phyloP scores from a whole-genome alignment of 2,797 vertebrate genomes.

The Platyrinchus mystaceus region DNA sequence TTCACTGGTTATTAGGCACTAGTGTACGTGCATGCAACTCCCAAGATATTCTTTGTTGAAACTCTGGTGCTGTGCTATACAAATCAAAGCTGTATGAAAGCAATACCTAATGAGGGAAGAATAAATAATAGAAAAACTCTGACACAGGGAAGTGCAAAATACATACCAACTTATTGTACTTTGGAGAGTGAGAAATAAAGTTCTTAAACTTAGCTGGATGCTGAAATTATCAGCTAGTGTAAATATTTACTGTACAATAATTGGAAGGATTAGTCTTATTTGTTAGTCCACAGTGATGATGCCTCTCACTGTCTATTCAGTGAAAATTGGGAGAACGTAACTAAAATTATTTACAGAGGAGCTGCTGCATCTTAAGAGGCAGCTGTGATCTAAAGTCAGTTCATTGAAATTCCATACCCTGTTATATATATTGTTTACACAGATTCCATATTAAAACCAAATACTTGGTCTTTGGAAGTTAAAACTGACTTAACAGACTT shows the following conservation, averaged over 20 bases:
- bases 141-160: not conserved
- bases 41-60: conserved; percentile 27
- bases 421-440: not conserved
- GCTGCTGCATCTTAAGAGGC: not conserved
- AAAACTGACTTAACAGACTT: not conserved
- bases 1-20: not conserved
- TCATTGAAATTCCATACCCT: not conserved
- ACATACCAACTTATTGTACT: not conserved
- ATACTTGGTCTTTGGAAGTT: not conserved
- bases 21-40: conserved; percentile 11
- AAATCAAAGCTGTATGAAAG: conserved; percentile 16
- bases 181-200: conserved; percentile 3
- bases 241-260: conserved; percentile 24
- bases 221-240: not conserved
- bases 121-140: not conserved
- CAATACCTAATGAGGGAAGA: conserved; percentile 34
- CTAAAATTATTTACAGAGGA: not conserved
- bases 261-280: conserved; percentile 3
- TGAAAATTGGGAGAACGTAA: not conserved
- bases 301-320: not conserved
- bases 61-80: not conserved
- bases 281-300: not conserved
- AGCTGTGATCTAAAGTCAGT: not conserved
- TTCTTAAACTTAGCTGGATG: not conserved
- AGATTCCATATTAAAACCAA: not conserved